These are phyloP conservation scores for Sycobia sp. DNA, from an alignment of 1,140 invertebrate genomes.

Conservation along the genomic window DNA sequence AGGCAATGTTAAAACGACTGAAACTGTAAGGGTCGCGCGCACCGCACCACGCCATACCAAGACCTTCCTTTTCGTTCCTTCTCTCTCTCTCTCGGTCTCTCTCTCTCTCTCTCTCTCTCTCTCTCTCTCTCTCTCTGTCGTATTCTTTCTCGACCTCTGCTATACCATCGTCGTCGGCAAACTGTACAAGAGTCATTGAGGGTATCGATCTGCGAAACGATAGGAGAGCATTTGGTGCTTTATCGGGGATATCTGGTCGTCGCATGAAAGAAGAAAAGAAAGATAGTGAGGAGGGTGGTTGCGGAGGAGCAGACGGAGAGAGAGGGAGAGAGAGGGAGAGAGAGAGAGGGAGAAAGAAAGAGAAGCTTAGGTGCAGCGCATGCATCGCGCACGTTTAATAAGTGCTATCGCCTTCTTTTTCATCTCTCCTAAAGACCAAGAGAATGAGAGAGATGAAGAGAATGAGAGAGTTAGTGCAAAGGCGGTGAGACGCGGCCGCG, in stretches of 20 bases:
- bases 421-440: background rate
- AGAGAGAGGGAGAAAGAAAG: too few relatives aligned
- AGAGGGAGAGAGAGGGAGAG: background rate
- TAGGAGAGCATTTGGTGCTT: conserved; percentile 19
- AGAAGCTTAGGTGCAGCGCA: background rate
- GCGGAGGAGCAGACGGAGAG: too few relatives aligned
- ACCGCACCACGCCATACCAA: too few relatives aligned
- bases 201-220: conserved; percentile 17
- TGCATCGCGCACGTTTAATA: conserved; percentile 17
- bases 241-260: conserved; percentile 15
- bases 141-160: too few relatives aligned
- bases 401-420: conserved; percentile 14
- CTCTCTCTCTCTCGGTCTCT: too few relatives aligned
- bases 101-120: too few relatives aligned
- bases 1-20: background rate
- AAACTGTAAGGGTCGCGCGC: background rate
- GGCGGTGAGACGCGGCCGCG: too few relatives aligned
- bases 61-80: background rate
- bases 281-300: too few relatives aligned
- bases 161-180: background rate
- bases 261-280: background rate
- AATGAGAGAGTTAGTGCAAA: background rate
- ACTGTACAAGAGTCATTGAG: conserved; percentile 1
- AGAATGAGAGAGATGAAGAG: background rate
- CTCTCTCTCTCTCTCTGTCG: too few relatives aligned